These are phyloP conservation scores for Cylindroiulus punctatus DNA, from an alignment of 2,888 invertebrate genomes.

Conservation along the genomic window DNA sequence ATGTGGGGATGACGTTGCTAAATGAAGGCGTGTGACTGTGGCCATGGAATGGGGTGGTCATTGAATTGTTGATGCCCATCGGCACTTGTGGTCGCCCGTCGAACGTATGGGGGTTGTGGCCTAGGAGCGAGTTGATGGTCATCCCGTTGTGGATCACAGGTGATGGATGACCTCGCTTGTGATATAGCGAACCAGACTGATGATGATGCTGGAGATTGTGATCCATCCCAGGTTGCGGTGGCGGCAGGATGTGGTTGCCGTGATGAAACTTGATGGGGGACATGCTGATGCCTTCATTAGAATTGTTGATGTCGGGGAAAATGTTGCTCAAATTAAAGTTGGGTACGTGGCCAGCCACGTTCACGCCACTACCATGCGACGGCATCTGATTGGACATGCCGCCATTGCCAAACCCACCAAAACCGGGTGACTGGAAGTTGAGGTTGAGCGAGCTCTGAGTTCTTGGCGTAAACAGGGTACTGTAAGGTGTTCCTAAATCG, in stretches of 20 bases:
- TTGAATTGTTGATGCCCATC: slow-evolving; percentile 62
- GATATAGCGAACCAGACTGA: slow-evolving; percentile 59
- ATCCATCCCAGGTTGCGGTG: slow-evolving; percentile 58
- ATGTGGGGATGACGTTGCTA: slow-evolving; percentile 63
- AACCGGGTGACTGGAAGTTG: slow-evolving; percentile 53
- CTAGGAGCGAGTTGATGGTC: slow-evolving; percentile 65
- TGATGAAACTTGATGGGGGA: slow-evolving; percentile 66
- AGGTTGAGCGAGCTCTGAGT: slow-evolving; percentile 60
- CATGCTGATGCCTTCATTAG: slow-evolving; percentile 62
- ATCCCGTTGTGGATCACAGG: slow-evolving; percentile 64
- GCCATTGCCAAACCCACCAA: slow-evolving; percentile 25
- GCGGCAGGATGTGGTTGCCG: slow-evolving; percentile 62
- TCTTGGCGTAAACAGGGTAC: slow-evolving; percentile 62
- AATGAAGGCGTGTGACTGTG: slow-evolving; percentile 62
- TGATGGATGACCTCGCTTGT: slow-evolving; percentile 63
- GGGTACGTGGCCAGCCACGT: slow-evolving; percentile 63
- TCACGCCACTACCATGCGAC: slow-evolving; percentile 59
- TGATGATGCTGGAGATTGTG: slow-evolving; percentile 63
- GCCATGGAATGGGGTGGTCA: slow-evolving; percentile 64
- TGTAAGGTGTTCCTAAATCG: slow-evolving; percentile 61
- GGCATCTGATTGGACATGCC: slow-evolving; percentile 51
- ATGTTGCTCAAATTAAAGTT: slow-evolving; percentile 65
- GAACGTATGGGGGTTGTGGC: slow-evolving; percentile 65
- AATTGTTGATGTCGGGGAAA: slow-evolving; percentile 63
- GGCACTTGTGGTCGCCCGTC: slow-evolving; percentile 62